phyloP scores from a whole-genome alignment of 2,888 invertebrate genomes.

The Tuberolachnus salignus region DNA sequence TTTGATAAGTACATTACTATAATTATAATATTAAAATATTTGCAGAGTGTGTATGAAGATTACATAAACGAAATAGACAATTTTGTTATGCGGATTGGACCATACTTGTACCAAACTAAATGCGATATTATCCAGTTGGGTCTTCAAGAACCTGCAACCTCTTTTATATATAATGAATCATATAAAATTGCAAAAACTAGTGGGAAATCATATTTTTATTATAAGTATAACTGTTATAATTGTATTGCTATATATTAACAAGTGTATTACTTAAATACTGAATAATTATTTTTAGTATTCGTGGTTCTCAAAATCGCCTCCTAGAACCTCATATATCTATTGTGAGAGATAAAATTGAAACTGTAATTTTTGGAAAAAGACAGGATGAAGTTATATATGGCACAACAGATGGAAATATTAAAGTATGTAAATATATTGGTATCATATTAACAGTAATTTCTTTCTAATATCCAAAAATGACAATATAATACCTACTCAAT shows the following conservation, averaged over 20 bases:
- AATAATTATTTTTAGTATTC: slow-evolving; percentile 35
- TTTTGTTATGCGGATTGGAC: slow-evolving; percentile 70
- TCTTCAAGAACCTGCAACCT: slow-evolving; percentile 69
- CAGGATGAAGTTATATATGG: slow-evolving; percentile 65
- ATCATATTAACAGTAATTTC: neutral
- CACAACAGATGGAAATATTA: slow-evolving; percentile 64
- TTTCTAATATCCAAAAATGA: too few relatives aligned
- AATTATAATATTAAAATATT: slow-evolving; percentile 23
- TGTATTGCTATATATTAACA: neutral
- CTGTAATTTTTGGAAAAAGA: slow-evolving; percentile 67
- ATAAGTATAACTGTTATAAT: slow-evolving; percentile 64
- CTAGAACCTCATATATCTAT: slow-evolving; percentile 66
- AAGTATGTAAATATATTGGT: slow-evolving; percentile 61
- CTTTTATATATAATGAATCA: slow-evolving; percentile 68
- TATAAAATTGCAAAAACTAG: slow-evolving; percentile 65
- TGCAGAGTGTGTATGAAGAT: slow-evolving; percentile 62
- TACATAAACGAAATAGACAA: slow-evolving; percentile 66
- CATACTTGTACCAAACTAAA: slow-evolving; percentile 69
- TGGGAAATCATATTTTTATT: slow-evolving; percentile 69
- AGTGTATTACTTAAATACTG: neutral
- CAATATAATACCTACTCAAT: too few relatives aligned
- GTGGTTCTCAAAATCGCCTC: slow-evolving; percentile 6
- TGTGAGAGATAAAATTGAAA: slow-evolving; percentile 67
- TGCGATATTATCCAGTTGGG: slow-evolving; percentile 73
- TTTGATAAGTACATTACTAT: neutral